These are phyloP conservation scores for Chymomyza procnemis DNA, from an alignment of 2,888 invertebrate genomes.

Conservation along the genomic window DNA sequence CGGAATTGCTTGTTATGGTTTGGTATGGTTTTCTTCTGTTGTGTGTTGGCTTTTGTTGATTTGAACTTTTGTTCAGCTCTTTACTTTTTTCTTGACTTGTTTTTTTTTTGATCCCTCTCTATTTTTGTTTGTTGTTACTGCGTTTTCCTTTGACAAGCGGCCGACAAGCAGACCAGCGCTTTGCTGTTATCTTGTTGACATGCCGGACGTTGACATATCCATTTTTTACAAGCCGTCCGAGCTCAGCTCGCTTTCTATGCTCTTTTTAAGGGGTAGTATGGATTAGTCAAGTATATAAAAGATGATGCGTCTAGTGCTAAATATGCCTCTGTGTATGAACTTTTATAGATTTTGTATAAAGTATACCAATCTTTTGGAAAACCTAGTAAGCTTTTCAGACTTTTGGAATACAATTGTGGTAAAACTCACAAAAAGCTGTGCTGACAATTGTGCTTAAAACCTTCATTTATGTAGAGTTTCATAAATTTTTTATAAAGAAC, in stretches of 20 bases:
- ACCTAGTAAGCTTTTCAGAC: too few species aligned
- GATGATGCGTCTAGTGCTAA: too few species aligned
- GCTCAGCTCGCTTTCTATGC: conserved; percentile 10
- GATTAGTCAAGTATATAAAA: too few species aligned
- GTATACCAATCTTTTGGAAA: too few species aligned
- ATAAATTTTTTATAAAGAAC: too few species aligned
- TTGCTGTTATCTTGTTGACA: conserved; percentile 63
- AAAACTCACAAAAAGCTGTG: too few species aligned
- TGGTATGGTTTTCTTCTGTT: neutral
- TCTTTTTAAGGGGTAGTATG: neutral
- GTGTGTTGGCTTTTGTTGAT: conserved; percentile 50
- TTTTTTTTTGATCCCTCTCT: conserved; percentile 12
- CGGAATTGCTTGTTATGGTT: neutral
- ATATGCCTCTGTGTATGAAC: too few species aligned
- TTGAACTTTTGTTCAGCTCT: conserved; percentile 47
- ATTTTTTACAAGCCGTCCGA: conserved; percentile 55
- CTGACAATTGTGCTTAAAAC: too few species aligned
- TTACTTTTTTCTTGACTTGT: conserved; percentile 16
- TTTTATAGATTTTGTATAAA: too few species aligned
- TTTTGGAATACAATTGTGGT: too few species aligned
- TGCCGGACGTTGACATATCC: conserved; percentile 66
- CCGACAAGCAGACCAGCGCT: conserved; percentile 7
- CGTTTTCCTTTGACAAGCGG: conserved; percentile 25
- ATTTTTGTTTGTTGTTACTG: conserved; percentile 5
- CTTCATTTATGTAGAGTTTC: too few species aligned